These are phyloP conservation scores for Aleiodes testaceus DNA, from an alignment of 2,888 invertebrate genomes.

Conservation along the genomic window DNA sequence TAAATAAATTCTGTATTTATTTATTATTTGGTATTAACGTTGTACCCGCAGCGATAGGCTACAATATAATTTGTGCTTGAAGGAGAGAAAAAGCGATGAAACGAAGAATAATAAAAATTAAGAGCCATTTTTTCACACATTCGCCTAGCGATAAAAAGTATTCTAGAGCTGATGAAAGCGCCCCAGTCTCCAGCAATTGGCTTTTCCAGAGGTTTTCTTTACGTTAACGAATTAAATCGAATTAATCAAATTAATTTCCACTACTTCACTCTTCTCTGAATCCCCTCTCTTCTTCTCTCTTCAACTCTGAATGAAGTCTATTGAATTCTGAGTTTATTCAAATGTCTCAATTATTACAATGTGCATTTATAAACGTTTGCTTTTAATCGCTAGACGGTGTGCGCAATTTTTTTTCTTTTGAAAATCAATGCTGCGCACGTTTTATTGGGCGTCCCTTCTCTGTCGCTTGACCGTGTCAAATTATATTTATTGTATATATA, in stretches of 20 bases:
- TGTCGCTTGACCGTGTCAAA: constrained; percentile 69
- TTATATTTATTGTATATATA: neutral
- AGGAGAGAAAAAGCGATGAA: neutral
- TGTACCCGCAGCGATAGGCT: constrained; percentile 60
- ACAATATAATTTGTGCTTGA: constrained; percentile 32
- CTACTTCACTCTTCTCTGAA: neutral
- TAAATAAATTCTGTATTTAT: constrained; percentile 38
- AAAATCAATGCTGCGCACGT: constrained; percentile 68
- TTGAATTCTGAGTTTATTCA: no score
- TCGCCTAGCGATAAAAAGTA: constrained; percentile 68
- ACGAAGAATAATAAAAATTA: neutral
- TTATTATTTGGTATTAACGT: constrained; percentile 39
- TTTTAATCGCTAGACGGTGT: constrained; percentile 69
- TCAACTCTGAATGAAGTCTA: no score
- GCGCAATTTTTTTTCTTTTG: constrained; percentile 43
- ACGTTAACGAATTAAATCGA: no score
- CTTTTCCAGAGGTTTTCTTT: no score
- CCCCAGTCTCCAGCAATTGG: constrained; percentile 1
- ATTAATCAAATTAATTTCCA: no score
- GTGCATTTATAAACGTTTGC: constrained; percentile 36
- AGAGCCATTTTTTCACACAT: constrained; percentile 53
- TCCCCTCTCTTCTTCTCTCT: neutral
- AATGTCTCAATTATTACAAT: constrained; percentile 2
- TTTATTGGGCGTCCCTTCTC: constrained; percentile 72
- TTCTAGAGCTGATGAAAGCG: constrained; percentile 23